Evolutionary conservation across 2,113 vertebrate species (phyloP).

Genomic region (Phainopepla nitens): DNA sequence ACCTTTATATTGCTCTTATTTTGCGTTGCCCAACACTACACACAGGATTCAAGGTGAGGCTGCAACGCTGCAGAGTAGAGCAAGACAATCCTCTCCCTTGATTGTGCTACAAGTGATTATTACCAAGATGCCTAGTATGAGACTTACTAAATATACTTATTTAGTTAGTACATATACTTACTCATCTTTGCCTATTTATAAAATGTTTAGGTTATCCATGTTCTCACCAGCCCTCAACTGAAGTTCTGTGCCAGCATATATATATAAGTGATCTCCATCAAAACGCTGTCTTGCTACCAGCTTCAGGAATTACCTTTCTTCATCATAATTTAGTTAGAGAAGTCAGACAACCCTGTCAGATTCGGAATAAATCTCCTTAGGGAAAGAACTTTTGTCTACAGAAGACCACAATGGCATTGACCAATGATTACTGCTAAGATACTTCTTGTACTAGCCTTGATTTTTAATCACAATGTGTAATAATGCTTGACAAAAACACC

Average conservation of each 20-base stretch:
- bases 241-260: neutral
- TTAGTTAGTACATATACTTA: too few relatives aligned
- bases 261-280: neutral
- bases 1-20: neutral
- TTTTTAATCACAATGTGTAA: neutral
- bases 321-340: neutral
- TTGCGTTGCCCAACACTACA: neutral
- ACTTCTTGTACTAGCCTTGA: neutral
- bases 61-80: accelerated
- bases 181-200: neutral
- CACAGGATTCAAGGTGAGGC: neutral
- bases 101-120: neutral
- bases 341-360: neutral
- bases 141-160: neutral
- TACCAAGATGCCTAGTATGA: neutral
- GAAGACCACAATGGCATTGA: neutral
- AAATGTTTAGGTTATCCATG: neutral
- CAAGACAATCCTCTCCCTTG: neutral
- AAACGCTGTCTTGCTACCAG: neutral
- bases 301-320: neutral
- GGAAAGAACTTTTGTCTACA: neutral
- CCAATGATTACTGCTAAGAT: neutral
- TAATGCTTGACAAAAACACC: neutral
- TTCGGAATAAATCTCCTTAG: neutral
- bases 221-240: neutral